Conservation (phyloP, 2,797 vertebrate genomes). For the Pangasius djambal region DNA sequence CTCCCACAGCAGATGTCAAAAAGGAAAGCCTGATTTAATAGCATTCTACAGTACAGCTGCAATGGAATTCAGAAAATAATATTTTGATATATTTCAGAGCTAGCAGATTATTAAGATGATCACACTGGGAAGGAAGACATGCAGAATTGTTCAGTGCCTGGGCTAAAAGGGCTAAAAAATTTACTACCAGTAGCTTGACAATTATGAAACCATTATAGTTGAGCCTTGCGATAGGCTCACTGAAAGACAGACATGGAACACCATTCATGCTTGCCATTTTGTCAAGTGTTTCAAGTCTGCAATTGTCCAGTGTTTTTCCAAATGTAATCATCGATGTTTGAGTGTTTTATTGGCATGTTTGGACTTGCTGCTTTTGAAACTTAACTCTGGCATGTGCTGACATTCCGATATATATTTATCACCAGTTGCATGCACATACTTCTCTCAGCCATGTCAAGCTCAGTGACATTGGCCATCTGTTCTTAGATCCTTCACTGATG, state of each 20-base stretch:
- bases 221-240: background rate
- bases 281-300: background rate
- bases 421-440: background rate
- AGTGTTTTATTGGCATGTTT: background rate
- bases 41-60: background rate
- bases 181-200: background rate
- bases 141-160: no score
- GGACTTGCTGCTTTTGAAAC: background rate
- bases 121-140: background rate
- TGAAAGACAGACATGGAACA: background rate
- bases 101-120: no score
- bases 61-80: background rate
- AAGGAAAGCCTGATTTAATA: background rate
- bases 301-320: background rate
- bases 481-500: constrained; percentile 22
- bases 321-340: background rate
- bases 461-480: constrained; percentile 18
- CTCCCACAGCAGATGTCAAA: background rate
- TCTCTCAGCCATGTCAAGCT: constrained; percentile 3
- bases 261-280: background rate
- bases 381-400: background rate
- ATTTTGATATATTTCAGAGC: background rate
- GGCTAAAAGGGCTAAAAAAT: background rate
- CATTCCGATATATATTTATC: constrained; percentile 34
- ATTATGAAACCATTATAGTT: background rate